phyloP scores from a whole-genome alignment of 2,888 invertebrate species.

The Drosophila austrosaltans region DNA sequence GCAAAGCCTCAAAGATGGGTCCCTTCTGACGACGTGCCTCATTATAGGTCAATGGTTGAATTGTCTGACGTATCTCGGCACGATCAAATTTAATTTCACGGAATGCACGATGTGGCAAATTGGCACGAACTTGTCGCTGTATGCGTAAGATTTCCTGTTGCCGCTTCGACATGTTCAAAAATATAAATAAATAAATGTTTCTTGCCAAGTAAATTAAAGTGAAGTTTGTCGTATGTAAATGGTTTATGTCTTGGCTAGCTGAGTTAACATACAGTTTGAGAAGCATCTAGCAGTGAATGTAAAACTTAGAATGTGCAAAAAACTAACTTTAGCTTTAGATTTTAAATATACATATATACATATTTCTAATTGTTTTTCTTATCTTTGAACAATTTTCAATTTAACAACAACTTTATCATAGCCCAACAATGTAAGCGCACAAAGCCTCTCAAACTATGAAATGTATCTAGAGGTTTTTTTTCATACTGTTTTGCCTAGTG shows the following conservation, averaged over 20 bases:
- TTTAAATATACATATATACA: background rate
- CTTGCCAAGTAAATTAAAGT: no score
- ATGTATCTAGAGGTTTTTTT: constrained; percentile 13
- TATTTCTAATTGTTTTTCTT: background rate
- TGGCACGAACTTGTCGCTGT: constrained; percentile 50
- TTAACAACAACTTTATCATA: constrained; percentile 23
- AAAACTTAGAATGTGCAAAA: background rate
- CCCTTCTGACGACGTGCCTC: constrained; percentile 66
- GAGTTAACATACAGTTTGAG: constrained; percentile 5
- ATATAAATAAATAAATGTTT: background rate
- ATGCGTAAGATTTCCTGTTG: constrained; percentile 59
- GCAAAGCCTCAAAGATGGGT: constrained; percentile 67
- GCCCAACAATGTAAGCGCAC: background rate
- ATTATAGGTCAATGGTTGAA: constrained; percentile 51
- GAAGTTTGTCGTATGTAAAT: background rate
- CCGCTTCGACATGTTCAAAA: constrained; percentile 28
- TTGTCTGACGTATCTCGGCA: constrained; percentile 41
- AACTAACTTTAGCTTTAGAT: background rate
- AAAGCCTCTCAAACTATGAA: constrained; percentile 20
- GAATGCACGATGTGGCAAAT: constrained; percentile 63
- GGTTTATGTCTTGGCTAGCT: constrained; percentile 12
- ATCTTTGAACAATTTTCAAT: constrained; percentile 20
- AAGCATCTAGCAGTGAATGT: background rate
- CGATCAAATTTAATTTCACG: constrained; percentile 64
- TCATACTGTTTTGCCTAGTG: background rate